Evolutionary conservation across 2,888 invertebrate species (phyloP).

Genomic region (Netelia fuscicornis): DNA sequence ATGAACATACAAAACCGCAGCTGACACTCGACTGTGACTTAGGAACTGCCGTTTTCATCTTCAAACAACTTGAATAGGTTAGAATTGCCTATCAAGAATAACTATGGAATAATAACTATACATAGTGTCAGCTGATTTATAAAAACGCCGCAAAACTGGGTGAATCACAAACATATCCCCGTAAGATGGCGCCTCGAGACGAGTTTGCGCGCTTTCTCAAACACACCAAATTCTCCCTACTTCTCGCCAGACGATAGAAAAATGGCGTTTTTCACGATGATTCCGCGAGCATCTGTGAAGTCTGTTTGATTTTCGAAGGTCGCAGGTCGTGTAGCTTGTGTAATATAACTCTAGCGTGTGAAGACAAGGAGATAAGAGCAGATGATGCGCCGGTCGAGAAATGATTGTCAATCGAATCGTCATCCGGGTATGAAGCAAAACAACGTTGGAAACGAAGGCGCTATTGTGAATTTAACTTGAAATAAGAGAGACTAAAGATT

Average conservation of each 20-base stretch:
- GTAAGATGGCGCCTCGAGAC: background rate
- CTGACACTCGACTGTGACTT: background rate
- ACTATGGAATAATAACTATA: background rate
- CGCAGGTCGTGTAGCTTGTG: conserved; percentile 39
- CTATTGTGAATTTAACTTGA: conserved; percentile 42
- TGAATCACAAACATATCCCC: background rate
- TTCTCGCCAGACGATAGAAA: conserved; percentile 19
- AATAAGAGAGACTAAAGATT: background rate
- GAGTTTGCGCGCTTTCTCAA: conserved; percentile 45
- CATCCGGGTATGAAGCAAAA: conserved; percentile 38
- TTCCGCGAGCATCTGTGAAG: conserved; percentile 26
- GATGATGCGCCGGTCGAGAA: conserved; percentile 47
- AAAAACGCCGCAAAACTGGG: background rate
- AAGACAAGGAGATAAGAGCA: conserved; percentile 45
- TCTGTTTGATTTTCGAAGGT: conserved; percentile 54
- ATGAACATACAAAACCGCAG: background rate
- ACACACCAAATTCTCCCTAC: conserved; percentile 9
- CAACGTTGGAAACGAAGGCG: conserved; percentile 21
- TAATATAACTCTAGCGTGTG: conserved; percentile 26
- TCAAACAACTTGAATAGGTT: no score
- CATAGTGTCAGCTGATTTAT: background rate
- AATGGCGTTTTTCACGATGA: conserved; percentile 51
- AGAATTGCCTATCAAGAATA: no score
- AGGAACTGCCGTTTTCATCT: no score
- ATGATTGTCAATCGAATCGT: conserved; percentile 38